Percentiles rank a stretch among this genome's conserved stretches.
These are phyloP conservation scores for Laterallus jamaicensis DNA, from an alignment of 2,113 vertebrate genomes.

Conservation along the genomic window DNA sequence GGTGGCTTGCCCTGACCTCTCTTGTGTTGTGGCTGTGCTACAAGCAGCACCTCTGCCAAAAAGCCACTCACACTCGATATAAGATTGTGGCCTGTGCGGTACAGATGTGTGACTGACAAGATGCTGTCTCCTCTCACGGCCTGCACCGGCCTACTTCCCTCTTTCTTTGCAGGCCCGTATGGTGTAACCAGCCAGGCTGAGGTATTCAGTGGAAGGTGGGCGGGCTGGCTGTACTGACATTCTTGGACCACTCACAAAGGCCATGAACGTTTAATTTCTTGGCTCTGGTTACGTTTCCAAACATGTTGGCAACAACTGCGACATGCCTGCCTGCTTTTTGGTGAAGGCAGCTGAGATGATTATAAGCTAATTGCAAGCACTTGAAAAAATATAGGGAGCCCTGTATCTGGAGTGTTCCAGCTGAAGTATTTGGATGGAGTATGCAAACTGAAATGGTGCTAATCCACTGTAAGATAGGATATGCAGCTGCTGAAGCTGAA, in stretches of 20 bases:
- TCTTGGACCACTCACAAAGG: slow-evolving; percentile 68
- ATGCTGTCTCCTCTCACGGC: background rate
- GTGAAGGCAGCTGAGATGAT: background rate
- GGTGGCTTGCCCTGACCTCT: background rate
- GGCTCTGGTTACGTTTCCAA: slow-evolving; percentile 40
- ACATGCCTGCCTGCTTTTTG: slow-evolving; percentile 1
- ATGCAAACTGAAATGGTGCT: background rate
- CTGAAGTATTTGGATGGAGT: background rate
- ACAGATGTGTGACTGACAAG: background rate
- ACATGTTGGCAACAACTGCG: slow-evolving; percentile 1
- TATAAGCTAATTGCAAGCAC: slow-evolving; percentile 21
- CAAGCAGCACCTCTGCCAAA: background rate
- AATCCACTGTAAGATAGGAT: background rate
- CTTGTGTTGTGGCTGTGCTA: background rate
- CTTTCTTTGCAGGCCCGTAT: slow-evolving; percentile 28
- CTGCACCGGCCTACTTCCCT: background rate
- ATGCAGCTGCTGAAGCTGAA: background rate
- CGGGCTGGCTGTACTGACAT: slow-evolving; percentile 51
- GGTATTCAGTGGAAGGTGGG: slow-evolving; percentile 62
- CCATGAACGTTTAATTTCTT: slow-evolving; percentile 60
- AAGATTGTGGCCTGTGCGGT: background rate
- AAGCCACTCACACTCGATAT: background rate
- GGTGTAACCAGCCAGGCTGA: slow-evolving; percentile 58
- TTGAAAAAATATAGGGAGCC: slow-evolving; percentile 14
- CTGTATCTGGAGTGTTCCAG: background rate